phyloP scores from a whole-genome alignment of 1,140 invertebrate genomes.

The Oncopeltus fasciatus region DNA sequence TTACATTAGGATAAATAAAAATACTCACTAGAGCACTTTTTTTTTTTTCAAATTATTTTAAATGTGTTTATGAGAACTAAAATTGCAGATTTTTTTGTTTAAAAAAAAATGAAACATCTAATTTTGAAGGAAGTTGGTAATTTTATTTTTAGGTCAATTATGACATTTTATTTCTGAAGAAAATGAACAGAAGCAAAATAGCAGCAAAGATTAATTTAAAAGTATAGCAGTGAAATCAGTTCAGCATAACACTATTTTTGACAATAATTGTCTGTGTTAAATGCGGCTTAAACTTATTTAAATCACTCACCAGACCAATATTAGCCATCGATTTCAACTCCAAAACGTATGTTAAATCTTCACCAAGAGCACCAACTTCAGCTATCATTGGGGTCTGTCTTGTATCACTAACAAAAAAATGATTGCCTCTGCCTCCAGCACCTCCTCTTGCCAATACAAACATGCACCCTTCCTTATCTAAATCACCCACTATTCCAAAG shows the following conservation, averaged over 20 bases:
- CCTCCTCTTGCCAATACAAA: constrained; percentile 90
- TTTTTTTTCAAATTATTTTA: too few relatives aligned
- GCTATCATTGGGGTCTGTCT: constrained; percentile 71
- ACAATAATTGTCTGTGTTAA: too few relatives aligned
- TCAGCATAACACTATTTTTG: too few relatives aligned
- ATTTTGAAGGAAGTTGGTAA: too few relatives aligned
- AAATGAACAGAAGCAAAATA: background rate
- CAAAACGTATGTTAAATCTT: constrained; percentile 52
- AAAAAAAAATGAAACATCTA: too few relatives aligned
- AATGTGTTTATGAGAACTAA: too few relatives aligned
- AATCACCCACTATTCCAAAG: constrained; percentile 50
- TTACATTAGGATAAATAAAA: too few relatives aligned
- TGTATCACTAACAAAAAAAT: constrained; percentile 70
- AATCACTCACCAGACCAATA: constrained; percentile 60
- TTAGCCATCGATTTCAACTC: constrained; percentile 90
- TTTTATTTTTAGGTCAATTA: too few relatives aligned
- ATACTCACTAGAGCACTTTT: too few relatives aligned
- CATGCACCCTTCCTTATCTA: constrained; percentile 53
- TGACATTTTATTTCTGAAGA: background rate
- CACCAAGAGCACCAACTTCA: constrained; percentile 77
- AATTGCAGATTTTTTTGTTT: too few relatives aligned
- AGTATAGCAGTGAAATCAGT: background rate
- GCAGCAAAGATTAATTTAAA: background rate
- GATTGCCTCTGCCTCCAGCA: constrained; percentile 87
- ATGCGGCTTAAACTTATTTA: too few relatives aligned